Conservation (phyloP, 2,113 vertebrate species). For the Promerops cafer region DNA sequence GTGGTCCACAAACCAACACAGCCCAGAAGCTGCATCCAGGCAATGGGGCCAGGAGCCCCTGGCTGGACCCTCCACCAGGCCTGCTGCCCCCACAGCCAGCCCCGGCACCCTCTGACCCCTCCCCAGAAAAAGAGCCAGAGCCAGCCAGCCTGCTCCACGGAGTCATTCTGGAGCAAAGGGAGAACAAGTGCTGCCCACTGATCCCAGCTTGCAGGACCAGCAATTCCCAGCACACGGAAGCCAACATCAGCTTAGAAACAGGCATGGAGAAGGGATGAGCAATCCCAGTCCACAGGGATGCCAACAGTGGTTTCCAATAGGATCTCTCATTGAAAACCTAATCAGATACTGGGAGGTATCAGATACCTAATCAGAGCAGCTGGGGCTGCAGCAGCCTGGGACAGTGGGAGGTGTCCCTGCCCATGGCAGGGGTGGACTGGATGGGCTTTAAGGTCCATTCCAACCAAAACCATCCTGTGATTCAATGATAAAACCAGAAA, state of each 20-base stretch:
- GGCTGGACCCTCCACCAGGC: not conserved
- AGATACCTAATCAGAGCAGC: no score
- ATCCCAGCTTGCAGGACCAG: not conserved
- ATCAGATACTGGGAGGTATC: no score
- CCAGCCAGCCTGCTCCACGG: not conserved
- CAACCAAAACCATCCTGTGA: not conserved
- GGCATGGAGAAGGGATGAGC: not conserved
- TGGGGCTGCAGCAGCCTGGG: not conserved
- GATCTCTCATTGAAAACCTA: not conserved
- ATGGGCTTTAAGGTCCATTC: accelerated
- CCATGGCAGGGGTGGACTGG: no score
- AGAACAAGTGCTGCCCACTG: accelerated
- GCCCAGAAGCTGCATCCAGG: not conserved
- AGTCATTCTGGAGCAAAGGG: not conserved
- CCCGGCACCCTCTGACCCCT: not conserved
- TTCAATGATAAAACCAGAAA: not conserved
- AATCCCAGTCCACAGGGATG: accelerated
- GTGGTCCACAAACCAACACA: not conserved
- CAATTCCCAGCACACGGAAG: not conserved
- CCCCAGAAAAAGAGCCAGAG: not conserved
- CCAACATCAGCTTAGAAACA: not conserved
- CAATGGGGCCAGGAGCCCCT: not conserved
- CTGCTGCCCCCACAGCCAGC: accelerated
- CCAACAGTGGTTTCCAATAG: accelerated
- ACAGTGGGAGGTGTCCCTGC: not conserved